phyloP scores from a whole-genome alignment of 1,140 invertebrate genomes.

The Leptonema lineaticorne region DNA sequence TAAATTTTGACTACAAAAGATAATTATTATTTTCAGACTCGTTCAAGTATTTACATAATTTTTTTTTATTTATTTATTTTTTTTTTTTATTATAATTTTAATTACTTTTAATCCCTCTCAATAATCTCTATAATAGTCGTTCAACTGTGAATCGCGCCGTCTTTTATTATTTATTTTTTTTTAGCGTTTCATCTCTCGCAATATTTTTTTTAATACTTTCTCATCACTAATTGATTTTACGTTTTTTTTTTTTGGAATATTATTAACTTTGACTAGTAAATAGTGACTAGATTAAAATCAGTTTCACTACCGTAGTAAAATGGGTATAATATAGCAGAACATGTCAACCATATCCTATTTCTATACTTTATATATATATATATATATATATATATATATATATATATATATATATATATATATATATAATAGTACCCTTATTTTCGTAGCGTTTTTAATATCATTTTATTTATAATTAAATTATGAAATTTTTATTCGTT shows the following conservation, averaged over 20 bases:
- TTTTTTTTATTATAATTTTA: too few species aligned
- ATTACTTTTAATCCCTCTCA: too few species aligned
- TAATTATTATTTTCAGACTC: conserved; percentile 40
- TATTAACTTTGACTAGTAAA: conserved; percentile 35
- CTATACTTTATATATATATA: background rate
- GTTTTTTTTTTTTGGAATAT: background rate
- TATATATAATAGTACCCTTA: conserved; percentile 32
- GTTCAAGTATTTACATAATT: conserved; percentile 38
- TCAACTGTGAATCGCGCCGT: too few species aligned
- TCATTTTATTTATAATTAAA: conserved; percentile 29
- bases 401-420: conserved; percentile 9
- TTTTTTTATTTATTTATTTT: too few species aligned
- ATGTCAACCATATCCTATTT: background rate
- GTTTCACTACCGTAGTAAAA: conserved; percentile 28
- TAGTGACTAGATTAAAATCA: conserved; percentile 37
- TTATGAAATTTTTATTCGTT: conserved; percentile 38
- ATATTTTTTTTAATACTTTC: conserved; percentile 19
- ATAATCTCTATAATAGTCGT: too few species aligned
- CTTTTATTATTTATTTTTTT: conserved; percentile 27
- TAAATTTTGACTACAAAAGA: conserved; percentile 42
- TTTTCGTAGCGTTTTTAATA: conserved; percentile 25
- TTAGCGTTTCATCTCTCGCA: conserved; percentile 22
- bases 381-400: background rate
- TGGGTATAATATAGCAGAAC: conserved; percentile 10
- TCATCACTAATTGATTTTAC: conserved; percentile 1